Evolutionary conservation across 2,113 vertebrate species (phyloP).

Genomic region (Notiomystis cincta): DNA sequence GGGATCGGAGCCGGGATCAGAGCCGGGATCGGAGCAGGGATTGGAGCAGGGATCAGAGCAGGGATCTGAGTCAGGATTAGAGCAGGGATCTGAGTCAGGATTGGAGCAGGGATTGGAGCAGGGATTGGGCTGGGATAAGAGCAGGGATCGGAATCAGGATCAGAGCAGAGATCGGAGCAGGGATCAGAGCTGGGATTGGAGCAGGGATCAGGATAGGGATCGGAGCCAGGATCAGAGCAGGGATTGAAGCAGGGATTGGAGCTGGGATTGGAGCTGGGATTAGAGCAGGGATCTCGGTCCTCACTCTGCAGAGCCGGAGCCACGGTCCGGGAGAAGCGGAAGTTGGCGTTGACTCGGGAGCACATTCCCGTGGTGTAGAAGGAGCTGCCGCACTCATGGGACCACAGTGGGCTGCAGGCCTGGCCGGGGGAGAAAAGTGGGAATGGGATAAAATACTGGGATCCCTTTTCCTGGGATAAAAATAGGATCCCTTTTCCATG

Average conservation of each 20-base stretch:
- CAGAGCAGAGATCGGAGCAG: background rate
- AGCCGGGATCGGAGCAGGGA: background rate
- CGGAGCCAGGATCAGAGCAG: background rate
- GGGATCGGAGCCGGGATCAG: background rate
- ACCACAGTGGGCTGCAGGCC: constrained; percentile 96
- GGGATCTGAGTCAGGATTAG: background rate
- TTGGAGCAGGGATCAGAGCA: background rate
- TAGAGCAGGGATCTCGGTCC: background rate
- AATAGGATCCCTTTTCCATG: no score
- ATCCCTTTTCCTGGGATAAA: no score
- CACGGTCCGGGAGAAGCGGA: constrained; percentile 85
- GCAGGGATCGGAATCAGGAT: background rate
- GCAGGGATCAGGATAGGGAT: background rate
- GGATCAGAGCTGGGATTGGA: background rate
- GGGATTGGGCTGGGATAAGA: background rate
- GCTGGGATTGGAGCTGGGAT: no score
- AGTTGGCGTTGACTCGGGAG: constrained; percentile 84
- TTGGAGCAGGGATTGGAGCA: no score
- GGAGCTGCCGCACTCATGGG: constrained; percentile 94
- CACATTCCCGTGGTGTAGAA: constrained; percentile 97
- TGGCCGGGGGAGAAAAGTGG: background rate
- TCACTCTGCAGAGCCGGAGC: constrained; percentile 90
- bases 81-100: background rate
- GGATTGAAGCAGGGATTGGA: no score
- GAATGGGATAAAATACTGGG: background rate